phyloP scores from a whole-genome alignment of 2,113 vertebrate genomes.

The Thymallus thymallus region DNA sequence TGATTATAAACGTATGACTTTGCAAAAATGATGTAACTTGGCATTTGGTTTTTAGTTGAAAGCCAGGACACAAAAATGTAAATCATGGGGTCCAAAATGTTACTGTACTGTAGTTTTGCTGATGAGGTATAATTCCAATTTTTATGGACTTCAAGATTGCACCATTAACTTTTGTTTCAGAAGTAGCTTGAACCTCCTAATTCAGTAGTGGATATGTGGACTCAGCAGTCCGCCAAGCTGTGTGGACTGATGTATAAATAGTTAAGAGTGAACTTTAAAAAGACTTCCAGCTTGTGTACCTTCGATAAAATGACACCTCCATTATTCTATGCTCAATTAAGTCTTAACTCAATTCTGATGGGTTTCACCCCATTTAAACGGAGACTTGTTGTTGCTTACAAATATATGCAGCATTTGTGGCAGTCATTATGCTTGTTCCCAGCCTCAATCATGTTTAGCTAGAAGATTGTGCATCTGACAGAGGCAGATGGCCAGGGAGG shows the following conservation, averaged over 20 bases:
- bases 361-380: too few species aligned
- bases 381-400: too few species aligned
- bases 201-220: neutral
- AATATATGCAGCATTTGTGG: too few species aligned
- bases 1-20: slow-evolving; percentile 40
- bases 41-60: slow-evolving; percentile 19
- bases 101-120: slow-evolving; percentile 8
- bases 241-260: neutral
- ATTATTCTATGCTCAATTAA: neutral
- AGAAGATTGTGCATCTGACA: too few species aligned
- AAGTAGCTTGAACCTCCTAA: neutral
- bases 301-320: neutral
- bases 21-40: slow-evolving; percentile 39
- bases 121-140: slow-evolving; percentile 11
- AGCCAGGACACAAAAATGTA: neutral
- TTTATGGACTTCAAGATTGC: neutral
- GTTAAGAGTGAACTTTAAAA: neutral
- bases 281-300: neutral
- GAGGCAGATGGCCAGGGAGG: too few species aligned
- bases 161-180: neutral
- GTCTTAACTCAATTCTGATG: neutral
- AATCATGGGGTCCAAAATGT: slow-evolving; percentile 7
- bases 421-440: too few species aligned
- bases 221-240: neutral
- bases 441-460: too few species aligned